Base-by-base conservation (phyloP, 1,140 invertebrate genomes). In the Mya arenaria region DNA sequence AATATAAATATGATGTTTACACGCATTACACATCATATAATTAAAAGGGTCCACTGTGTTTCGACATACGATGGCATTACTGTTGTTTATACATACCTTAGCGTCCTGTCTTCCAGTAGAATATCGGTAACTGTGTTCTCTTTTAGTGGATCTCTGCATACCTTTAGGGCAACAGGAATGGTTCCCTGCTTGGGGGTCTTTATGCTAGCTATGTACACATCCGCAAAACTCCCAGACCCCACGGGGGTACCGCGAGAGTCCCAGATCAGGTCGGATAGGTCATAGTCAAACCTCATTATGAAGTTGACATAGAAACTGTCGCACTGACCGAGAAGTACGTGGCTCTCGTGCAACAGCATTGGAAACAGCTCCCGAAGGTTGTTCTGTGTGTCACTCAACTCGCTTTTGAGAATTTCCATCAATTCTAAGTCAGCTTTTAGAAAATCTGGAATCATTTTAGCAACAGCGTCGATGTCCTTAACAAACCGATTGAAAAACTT, bases 201-300 rank as follows among this genome's bases (percentile, higher is more conserved):
- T 8, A 89, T 58, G 1, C 75, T 78, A 4, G 82, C 82, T 44
- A 79, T 84, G 69, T 75, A 90, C 10, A 91, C 90, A 28, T 84
- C 84, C 1, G 89, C 90, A 84, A 91, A 91, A 60, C 85, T 85
- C 28, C 90, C 90, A 23, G 48, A 83, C n/a, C 90, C 90, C 0
- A 91, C 68, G 5, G 87, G 48, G 55, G 83, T 48, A 0, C 75
- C 82, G 0, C 52, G 69, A 28, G 32, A 32, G 52, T 83, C 81
- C 56, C 83, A 88, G 3, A 55, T 48, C n/a, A 91, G 13, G 19
- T 90, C 85, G 36, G 78, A 58, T 13, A 86, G 36, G 15, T 78
- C 66, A 68, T 84, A 89, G 34, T 91, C 89, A 36, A 87, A 86
- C 4, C 58, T 60, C 87, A 91, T 89, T 23, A 90, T 79, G 15